Conservation (phyloP, 2,797 vertebrate species). For the Diglossa cyanea region DNA sequence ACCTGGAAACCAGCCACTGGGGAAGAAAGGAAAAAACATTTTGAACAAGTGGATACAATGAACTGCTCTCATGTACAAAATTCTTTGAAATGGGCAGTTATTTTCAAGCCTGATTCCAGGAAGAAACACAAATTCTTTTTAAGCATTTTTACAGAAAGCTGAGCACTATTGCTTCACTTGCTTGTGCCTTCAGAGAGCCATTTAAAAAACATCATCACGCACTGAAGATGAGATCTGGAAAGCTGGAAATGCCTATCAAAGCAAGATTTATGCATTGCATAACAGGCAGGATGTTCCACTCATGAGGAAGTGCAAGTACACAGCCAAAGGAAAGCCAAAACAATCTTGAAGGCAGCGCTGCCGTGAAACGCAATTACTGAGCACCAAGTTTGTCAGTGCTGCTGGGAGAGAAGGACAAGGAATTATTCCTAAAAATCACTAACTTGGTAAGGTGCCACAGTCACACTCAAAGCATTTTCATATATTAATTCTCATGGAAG, state of each 20-base stretch:
- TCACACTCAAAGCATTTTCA: not conserved
- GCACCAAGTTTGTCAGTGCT: not conserved
- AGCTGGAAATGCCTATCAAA: conserved; percentile 69
- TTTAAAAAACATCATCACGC: not conserved
- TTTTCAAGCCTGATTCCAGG: conserved; percentile 10
- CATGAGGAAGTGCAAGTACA: conserved; percentile 57
- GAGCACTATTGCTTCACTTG: conserved; percentile 19
- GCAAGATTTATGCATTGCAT: conserved; percentile 58
- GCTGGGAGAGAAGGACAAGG: not conserved
- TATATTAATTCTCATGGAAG: not conserved
- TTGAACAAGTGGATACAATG: conserved; percentile 55
- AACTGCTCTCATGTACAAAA: conserved; percentile 13
- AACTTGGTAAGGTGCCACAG: not conserved
- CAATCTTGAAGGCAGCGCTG: conserved; percentile 34
- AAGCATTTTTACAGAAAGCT: conserved; percentile 27
- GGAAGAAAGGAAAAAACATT: conserved; percentile 64
- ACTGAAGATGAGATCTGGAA: conserved; percentile 46
- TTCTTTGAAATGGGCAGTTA: conserved; percentile 42
- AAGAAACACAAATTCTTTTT: conserved; percentile 19
- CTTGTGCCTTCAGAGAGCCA: not conserved
- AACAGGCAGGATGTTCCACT: conserved; percentile 63
- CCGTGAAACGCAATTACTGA: conserved; percentile 13
- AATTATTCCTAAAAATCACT: not conserved
- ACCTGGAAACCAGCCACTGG: conserved; percentile 52
- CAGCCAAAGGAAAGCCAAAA: conserved; percentile 55